Evolutionary conservation across 2,888 invertebrate species (phyloP), one percentile per base, ranked within the genome.

Genomic region (Lochmaea capreae): DNA sequence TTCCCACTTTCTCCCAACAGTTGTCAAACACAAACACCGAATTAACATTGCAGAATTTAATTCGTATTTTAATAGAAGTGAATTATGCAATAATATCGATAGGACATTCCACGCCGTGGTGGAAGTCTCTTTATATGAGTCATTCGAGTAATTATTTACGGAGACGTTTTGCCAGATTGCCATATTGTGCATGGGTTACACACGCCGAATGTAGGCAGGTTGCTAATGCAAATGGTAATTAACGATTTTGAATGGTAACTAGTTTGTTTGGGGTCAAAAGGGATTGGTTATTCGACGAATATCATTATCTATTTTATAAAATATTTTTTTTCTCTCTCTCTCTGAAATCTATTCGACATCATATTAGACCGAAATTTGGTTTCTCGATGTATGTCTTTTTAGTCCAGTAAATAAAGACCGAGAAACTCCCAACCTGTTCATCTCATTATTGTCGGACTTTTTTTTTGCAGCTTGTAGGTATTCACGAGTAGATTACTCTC

Each of bases 151-250:
- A 66, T 66, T 52, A 66, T 66, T 46, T 22, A 26, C 66, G 39
- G 66, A 66, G 43, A 65, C 26, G 26, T 33, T 66, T 49, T 65
- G 26, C 65, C 49, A 26, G n/a, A 65, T 49, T 14, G 61, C 59
- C 59, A 59, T 59, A 59, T 52, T 66, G 66, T 54, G 33, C 39
- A 49, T 39, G 33, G 14, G 22, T 54, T 9, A 49, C 43, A 49
- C 54, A 66, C 10, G 66, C 66, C 66, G 52, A 66, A 54, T 66
- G 66, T 66, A 66, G 66, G 66, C 66, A 66, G 66, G 66, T 66
- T 66, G 66, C n/a, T 12, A 52, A 54, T 16, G 16, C 10, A 39
- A 22, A 65, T 46, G 6, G 26, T 46, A 65, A 65, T 65, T 65
- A 65, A 65, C 49, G 46, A 18, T 18, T 46, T 65, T 46, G 46